These are phyloP conservation scores for Coregonus sp. DNA, from an alignment of 2,797 vertebrate genomes.

Conservation along the genomic window DNA sequence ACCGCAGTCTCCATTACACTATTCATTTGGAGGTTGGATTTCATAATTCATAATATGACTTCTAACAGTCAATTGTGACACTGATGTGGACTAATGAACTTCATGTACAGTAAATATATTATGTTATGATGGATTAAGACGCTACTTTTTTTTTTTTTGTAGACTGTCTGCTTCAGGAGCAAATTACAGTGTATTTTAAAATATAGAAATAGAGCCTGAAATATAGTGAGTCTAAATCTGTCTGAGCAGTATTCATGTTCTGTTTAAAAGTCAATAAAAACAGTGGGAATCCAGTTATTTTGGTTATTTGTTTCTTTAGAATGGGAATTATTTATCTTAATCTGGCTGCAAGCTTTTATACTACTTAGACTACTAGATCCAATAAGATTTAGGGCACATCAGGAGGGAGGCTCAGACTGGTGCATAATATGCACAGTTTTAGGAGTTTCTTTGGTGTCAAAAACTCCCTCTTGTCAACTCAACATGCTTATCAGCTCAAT, in stretches of 20 bases:
- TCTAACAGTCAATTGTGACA: background rate
- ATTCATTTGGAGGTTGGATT: background rate
- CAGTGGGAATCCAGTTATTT: background rate
- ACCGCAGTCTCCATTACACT: background rate
- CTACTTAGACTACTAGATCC: slow-evolving; percentile 22
- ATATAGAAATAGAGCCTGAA: too few species aligned
- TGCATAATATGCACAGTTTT: slow-evolving; percentile 20
- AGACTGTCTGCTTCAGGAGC: background rate
- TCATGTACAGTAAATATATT: too few species aligned
- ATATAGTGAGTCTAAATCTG: background rate
- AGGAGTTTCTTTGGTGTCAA: slow-evolving; percentile 28
- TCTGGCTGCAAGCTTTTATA: slow-evolving; percentile 10
- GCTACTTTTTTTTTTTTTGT: background rate
- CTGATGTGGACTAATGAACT: background rate
- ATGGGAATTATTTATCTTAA: slow-evolving; percentile 2
- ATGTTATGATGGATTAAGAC: background rate
- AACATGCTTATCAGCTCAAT: background rate
- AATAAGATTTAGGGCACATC: slow-evolving; percentile 9
- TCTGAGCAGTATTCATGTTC: background rate
- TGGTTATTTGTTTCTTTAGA: slow-evolving; percentile 10
- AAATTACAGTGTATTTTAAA: background rate
- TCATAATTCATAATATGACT: background rate
- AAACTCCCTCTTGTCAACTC: slow-evolving; percentile 1
- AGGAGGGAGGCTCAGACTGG: slow-evolving; percentile 7
- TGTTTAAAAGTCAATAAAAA: background rate